A percentile compares a stretch with the other conserved stretches of the same genome.
Conservation (phyloP, 2,113 vertebrate genomes). For the Amphiprion percula region DNA sequence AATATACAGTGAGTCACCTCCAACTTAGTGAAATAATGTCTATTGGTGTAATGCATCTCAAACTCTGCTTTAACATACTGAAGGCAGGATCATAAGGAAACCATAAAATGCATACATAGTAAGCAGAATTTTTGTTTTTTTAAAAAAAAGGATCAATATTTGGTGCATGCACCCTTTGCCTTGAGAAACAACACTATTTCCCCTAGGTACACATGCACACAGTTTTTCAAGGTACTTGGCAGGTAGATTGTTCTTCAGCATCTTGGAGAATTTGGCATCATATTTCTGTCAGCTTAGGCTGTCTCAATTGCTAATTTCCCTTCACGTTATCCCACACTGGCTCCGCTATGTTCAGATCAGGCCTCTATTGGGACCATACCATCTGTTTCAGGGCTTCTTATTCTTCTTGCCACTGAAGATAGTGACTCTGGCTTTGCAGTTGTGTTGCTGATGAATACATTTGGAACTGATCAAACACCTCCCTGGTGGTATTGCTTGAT, state of each 20-base stretch:
- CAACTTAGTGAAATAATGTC: no score
- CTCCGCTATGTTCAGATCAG: not conserved
- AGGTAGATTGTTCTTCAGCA: not conserved
- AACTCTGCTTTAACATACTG: no score
- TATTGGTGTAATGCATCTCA: no score
- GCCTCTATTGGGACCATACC: not conserved
- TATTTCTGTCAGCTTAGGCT: no score
- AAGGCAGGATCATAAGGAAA: no score
- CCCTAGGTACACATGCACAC: not conserved
- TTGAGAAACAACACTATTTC: no score
- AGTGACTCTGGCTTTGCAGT: not conserved
- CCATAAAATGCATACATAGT: no score
- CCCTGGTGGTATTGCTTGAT: not conserved
- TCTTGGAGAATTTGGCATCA: no score
- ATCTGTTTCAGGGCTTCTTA: not conserved
- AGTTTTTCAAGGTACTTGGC: not conserved
- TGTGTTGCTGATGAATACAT: fast-evolving
- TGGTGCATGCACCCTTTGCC: no score
- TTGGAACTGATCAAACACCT: not conserved
- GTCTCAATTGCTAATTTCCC: not conserved
- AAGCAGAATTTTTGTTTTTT: no score
- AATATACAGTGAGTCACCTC: no score
- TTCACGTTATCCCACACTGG: not conserved
- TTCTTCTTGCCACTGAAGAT: not conserved
- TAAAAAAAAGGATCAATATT: no score